phyloP scores from a whole-genome alignment of 2,797 vertebrate genomes.

The Lepilemur ruficaudatus region DNA sequence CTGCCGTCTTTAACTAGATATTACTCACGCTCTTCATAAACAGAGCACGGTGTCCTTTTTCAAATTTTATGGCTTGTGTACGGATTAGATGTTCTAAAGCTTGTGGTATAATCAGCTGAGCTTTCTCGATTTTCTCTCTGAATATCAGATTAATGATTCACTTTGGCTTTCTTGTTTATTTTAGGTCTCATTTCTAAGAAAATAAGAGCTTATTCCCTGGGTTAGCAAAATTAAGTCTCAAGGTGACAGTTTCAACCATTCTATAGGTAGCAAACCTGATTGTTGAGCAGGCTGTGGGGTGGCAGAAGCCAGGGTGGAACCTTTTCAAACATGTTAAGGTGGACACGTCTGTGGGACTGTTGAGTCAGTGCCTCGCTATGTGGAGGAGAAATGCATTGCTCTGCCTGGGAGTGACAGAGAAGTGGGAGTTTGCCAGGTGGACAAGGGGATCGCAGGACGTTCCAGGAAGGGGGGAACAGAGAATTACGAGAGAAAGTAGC shows the following conservation, averaged over 20 bases:
- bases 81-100: not conserved
- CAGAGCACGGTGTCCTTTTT: not conserved
- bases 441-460: not conserved
- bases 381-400: not conserved
- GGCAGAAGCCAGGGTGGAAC: no score
- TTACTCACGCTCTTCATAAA: not conserved
- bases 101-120: not conserved
- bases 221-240: not conserved
- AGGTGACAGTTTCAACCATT: not conserved
- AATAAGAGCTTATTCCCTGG: not conserved
- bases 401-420: not conserved
- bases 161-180: conserved; percentile 5
- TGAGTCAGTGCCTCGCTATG: not conserved
- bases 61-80: not conserved
- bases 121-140: not conserved
- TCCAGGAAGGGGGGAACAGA: not conserved
- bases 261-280: not conserved
- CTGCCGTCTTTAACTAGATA: not conserved
- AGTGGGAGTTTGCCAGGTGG: not conserved
- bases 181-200: conserved; percentile 36
- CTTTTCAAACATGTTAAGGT: not conserved
- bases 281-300: not conserved
- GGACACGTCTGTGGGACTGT: not conserved
- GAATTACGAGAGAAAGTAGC: not conserved
- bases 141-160: conserved; percentile 4